Conservation (phyloP, 2,797 vertebrate genomes). For the Eospalax fontanierii region DNA sequence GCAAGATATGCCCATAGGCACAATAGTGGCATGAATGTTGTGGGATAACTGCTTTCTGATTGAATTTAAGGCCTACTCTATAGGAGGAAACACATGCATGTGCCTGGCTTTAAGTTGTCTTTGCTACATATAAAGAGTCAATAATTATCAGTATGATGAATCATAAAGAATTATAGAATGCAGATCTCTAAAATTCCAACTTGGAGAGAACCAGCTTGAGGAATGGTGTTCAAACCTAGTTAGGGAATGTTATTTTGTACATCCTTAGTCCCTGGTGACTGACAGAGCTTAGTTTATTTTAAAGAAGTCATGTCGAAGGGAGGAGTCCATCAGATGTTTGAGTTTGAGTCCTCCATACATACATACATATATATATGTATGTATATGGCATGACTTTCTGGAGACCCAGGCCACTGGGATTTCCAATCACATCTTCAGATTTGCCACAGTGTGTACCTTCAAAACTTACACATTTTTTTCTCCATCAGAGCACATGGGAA, state of each 20-base stretch:
- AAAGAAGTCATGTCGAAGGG: neutral
- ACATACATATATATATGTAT: too few species aligned
- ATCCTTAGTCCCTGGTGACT: neutral
- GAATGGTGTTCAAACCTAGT: neutral
- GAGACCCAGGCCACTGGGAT: conserved; percentile 39
- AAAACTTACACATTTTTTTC: conserved; percentile 78
- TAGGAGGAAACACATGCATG: neutral
- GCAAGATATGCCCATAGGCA: too few species aligned
- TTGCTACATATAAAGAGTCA: neutral
- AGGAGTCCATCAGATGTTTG: neutral
- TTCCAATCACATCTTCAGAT: conserved; percentile 57
- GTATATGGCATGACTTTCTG: conserved; percentile 65
- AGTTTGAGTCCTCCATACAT: neutral
- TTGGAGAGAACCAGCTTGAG: neutral
- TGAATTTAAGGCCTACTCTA: too few species aligned
- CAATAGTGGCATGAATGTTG: too few species aligned
- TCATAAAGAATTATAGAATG: neutral
- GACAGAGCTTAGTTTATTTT: neutral
- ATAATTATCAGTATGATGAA: neutral
- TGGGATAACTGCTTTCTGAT: too few species aligned
- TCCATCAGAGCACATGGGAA: conserved; percentile 64
- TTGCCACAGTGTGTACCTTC: neutral
- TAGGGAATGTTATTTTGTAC: conserved; percentile 53
- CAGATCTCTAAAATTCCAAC: neutral
- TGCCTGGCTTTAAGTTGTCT: neutral